Evolutionary conservation across 2,797 vertebrate genomes (phyloP).

Genomic region (Phylloscopus collybita): DNA sequence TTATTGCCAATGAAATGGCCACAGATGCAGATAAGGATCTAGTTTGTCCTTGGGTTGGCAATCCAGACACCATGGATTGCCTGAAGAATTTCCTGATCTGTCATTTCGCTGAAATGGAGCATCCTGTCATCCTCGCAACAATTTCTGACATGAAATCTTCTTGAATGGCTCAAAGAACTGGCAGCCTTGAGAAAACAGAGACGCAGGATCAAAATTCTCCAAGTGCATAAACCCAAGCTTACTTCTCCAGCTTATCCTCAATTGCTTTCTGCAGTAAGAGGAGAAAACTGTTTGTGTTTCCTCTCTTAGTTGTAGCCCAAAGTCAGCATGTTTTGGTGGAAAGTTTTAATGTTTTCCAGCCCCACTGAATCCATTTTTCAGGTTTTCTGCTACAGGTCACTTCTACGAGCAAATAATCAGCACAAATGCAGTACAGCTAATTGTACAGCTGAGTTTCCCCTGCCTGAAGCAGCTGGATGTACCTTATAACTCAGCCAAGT

Average conservation of each 20-base stretch:
- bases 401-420: background rate
- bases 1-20: background rate
- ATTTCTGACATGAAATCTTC: background rate
- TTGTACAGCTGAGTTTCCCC: background rate
- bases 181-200: background rate
- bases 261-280: background rate
- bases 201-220: background rate
- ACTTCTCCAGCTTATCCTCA: background rate
- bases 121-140: background rate
- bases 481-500: background rate
- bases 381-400: background rate
- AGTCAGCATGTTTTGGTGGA: background rate
- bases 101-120: background rate
- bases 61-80: background rate
- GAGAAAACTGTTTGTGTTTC: background rate
- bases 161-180: background rate
- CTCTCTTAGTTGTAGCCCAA: background rate
- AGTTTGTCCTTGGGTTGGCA: background rate
- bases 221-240: background rate
- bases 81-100: background rate
- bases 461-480: background rate
- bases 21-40: background rate
- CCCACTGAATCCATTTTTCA: background rate
- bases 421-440: background rate
- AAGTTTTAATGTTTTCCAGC: background rate